Conservation (phyloP, 2,888 invertebrate species). For the Protonemura montana region DNA sequence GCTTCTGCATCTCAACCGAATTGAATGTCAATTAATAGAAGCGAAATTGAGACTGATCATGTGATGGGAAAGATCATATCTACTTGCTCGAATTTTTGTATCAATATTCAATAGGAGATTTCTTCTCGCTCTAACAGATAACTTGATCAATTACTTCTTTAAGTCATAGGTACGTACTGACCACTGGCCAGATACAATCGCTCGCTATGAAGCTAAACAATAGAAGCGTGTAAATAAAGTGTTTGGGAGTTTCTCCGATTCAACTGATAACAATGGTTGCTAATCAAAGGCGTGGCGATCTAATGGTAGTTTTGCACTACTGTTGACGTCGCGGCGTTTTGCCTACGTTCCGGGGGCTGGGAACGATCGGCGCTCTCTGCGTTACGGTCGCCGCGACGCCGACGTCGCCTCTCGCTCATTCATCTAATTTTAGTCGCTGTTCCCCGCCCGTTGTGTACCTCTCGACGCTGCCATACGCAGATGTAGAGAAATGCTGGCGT, state of each 20-base stretch:
- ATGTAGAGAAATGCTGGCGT: not conserved
- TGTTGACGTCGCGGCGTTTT: not conserved
- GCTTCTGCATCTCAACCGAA: not conserved
- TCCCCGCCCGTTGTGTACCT: slow-evolving; percentile 14
- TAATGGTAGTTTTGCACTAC: not conserved
- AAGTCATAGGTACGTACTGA: not conserved
- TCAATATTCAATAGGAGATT: not conserved
- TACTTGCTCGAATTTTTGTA: not conserved
- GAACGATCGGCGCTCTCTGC: not conserved
- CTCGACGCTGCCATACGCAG: slow-evolving; percentile 21
- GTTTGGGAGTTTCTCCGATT: slow-evolving; percentile 2
- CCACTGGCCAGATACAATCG: not conserved
- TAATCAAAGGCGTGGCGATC: not conserved
- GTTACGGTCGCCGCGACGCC: not conserved
- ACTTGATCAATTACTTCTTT: not conserved
- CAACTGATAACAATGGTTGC: not conserved
- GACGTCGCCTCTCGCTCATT: slow-evolving; percentile 9
- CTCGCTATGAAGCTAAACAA: not conserved
- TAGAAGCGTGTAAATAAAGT: not conserved
- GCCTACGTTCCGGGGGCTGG: not conserved
- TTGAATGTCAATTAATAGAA: not conserved
- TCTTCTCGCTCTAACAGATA: not conserved
- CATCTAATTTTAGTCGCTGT: slow-evolving; percentile 31
- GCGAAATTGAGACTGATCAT: not conserved
- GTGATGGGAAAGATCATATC: not conserved